Conservation (phyloP, 2,888 invertebrate species). For the Cantharis flavilabris region DNA sequence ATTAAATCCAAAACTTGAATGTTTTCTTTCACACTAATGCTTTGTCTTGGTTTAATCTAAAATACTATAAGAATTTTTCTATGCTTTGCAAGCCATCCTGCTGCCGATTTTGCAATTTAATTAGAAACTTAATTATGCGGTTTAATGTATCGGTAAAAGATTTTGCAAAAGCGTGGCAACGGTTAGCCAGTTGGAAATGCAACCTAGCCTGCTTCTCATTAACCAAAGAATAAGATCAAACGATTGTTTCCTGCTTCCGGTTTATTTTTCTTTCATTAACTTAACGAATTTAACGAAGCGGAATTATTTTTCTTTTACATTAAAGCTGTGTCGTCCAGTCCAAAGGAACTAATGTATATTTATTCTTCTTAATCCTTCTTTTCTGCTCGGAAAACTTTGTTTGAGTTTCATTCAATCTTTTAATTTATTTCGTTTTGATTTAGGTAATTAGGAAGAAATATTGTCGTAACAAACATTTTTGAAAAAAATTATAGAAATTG, state of each 20-base stretch:
- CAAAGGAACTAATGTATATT: slow-evolving; percentile 28
- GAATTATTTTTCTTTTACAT: slow-evolving; percentile 25
- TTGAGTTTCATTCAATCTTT: slow-evolving; percentile 22
- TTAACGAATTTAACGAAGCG: slow-evolving; percentile 26
- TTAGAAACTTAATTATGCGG: background rate
- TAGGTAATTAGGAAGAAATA: background rate
- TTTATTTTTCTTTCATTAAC: slow-evolving; percentile 28
- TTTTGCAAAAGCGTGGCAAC: background rate
- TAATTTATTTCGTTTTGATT: slow-evolving; percentile 17
- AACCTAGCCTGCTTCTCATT: slow-evolving; percentile 10
- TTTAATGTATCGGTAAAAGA: background rate
- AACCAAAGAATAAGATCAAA: slow-evolving; percentile 7
- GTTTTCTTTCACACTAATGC: background rate
- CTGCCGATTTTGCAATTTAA: background rate
- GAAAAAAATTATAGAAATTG: background rate
- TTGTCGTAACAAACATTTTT: background rate
- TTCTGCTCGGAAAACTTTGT: background rate
- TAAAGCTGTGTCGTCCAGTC: slow-evolving; percentile 17
- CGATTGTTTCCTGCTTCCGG: slow-evolving; percentile 13
- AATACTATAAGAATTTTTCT: background rate
- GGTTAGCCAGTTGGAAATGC: background rate
- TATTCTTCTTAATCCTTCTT: slow-evolving; percentile 23
- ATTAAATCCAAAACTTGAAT: background rate
- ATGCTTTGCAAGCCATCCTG: background rate
- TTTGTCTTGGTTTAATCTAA: background rate